A percentile compares a stretch with the other conserved stretches of the same genome.
phyloP scores from a whole-genome alignment of 1,140 invertebrate genomes.

The Bilobella aurantiaca region DNA sequence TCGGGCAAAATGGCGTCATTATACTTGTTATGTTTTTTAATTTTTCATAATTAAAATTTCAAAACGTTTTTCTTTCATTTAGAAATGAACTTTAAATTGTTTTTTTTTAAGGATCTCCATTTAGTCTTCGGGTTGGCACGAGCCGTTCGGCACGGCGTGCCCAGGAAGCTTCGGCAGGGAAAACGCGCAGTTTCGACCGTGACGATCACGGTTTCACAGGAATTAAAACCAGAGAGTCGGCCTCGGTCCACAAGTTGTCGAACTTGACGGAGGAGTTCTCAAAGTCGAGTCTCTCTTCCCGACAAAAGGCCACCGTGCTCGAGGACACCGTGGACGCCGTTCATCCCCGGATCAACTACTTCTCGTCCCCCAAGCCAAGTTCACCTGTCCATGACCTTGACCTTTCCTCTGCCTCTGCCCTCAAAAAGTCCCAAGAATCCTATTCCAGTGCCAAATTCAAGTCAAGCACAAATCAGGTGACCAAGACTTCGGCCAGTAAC shows the following conservation, averaged over 20 bases:
- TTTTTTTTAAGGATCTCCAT: slow-evolving; percentile 47
- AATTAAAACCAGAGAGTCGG: slow-evolving; percentile 6
- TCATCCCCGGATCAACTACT: slow-evolving; percentile 28
- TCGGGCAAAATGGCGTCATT: too few relatives aligned
- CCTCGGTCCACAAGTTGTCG: neutral
- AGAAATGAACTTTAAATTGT: too few relatives aligned
- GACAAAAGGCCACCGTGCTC: slow-evolving; percentile 4
- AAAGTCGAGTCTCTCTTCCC: neutral
- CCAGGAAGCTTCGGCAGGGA: slow-evolving; percentile 21
- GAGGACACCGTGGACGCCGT: slow-evolving; percentile 26
- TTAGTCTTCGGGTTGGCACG: slow-evolving; percentile 43
- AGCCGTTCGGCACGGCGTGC: slow-evolving; percentile 23
- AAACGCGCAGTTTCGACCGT: slow-evolving; percentile 33
- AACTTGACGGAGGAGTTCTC: neutral
- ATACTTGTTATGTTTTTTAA: too few relatives aligned
- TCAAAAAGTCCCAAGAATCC: neutral
- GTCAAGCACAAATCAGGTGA: neutral
- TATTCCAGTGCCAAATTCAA: slow-evolving; percentile 12
- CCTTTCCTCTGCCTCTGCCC: slow-evolving; percentile 12
- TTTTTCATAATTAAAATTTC: too few relatives aligned
- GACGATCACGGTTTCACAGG: slow-evolving; percentile 7
- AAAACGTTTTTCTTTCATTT: too few relatives aligned
- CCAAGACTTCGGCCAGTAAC: neutral
- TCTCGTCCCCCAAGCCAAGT: neutral
- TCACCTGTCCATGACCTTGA: slow-evolving; percentile 7